Percentiles rank a stretch among this genome's conserved stretches.
Conservation (phyloP, 2,113 vertebrate genomes). For the Nicator chloris region DNA sequence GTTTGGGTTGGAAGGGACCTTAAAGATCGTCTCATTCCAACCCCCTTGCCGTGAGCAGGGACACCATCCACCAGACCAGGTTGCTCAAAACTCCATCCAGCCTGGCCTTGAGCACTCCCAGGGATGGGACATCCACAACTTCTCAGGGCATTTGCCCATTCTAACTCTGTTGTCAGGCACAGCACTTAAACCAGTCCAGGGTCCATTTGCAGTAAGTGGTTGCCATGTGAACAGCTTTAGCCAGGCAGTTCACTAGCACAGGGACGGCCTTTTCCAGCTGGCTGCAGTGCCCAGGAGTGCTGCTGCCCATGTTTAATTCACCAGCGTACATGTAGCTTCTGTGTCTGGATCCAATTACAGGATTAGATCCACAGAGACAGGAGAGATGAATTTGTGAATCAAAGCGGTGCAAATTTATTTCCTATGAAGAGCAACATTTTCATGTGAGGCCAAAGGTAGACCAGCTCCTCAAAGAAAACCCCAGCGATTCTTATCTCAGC, state of each 20-base stretch:
- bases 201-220: background rate
- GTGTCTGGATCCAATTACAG: background rate
- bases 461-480: background rate
- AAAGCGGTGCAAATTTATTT: background rate
- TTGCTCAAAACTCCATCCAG: background rate
- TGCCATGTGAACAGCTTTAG: background rate
- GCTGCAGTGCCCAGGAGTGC: background rate
- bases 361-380: background rate
- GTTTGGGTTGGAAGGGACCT: background rate
- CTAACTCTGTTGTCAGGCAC: background rate
- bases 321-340: background rate
- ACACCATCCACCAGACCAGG: background rate
- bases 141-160: background rate
- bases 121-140: fast-evolving
- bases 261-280: background rate
- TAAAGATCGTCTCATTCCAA: background rate
- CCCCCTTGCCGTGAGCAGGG: background rate
- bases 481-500: background rate
- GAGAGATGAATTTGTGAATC: slow-evolving; percentile 14
- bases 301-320: slow-evolving; percentile 30
- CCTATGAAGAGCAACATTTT: background rate
- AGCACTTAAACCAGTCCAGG: background rate
- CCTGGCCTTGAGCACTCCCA: background rate
- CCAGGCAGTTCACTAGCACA: background rate
- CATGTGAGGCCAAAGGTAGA: background rate